These are phyloP conservation scores for Laticauda colubrina DNA, from an alignment of 2,113 vertebrate species.

Conservation along the genomic window DNA sequence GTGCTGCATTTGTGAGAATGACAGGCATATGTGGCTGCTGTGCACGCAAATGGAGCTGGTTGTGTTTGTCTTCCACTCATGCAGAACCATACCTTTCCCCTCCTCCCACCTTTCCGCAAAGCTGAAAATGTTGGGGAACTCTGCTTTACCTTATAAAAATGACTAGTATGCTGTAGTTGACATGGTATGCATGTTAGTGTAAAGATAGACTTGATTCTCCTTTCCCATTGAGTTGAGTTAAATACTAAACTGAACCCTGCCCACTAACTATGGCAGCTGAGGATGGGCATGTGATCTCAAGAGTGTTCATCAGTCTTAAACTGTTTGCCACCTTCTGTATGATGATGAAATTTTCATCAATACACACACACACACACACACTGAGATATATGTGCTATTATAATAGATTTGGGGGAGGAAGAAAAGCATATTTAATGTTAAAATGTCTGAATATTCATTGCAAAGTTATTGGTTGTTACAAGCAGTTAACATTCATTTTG, in stretches of 20 bases:
- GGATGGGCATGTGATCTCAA: background rate
- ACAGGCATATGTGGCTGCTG: no score
- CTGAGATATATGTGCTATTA: conserved; percentile 31
- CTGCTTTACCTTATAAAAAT: background rate
- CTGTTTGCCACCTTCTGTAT: background rate
- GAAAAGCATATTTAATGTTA: conserved; percentile 48
- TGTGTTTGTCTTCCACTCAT: background rate
- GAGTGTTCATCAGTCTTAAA: background rate
- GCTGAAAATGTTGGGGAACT: background rate
- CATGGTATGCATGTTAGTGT: background rate
- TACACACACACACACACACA: no score
- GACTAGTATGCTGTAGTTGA: background rate
- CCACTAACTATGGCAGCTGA: background rate
- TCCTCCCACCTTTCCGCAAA: background rate
- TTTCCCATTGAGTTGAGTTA: background rate
- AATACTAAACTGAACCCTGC: background rate
- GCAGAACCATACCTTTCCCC: background rate
- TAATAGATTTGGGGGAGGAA: conserved; percentile 48
- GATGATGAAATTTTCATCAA: no score
- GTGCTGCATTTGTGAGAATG: background rate
- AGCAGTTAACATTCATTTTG: conserved; percentile 63
- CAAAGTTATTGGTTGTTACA: conserved; percentile 57
- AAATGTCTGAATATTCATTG: conserved; percentile 61
- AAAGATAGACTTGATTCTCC: background rate
- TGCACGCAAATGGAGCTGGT: background rate